These are phyloP conservation scores for Acromyrmex heyeri DNA, from an alignment of 1,140 invertebrate species.

Conservation along the genomic window DNA sequence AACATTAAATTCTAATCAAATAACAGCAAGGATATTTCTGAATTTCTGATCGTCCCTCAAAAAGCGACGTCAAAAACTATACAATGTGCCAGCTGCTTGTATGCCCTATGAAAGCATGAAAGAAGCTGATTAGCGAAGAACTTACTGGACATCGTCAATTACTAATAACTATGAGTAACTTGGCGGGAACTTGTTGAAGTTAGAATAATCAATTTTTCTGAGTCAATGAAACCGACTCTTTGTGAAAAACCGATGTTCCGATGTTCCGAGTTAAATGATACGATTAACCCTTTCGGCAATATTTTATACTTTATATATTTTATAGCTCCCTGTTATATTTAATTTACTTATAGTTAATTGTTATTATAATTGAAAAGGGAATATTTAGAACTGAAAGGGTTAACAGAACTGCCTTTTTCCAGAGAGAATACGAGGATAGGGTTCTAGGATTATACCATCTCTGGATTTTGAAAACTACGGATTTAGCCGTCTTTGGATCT, in stretches of 20 bases:
- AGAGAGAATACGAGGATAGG: conserved; percentile 22
- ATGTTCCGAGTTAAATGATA: conserved; percentile 13
- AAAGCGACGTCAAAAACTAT: conserved; percentile 54
- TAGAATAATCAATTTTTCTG: conserved; percentile 17
- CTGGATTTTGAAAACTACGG: conserved; percentile 14
- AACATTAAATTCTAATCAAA: neutral
- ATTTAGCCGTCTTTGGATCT: conserved; percentile 22
- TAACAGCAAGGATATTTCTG: neutral
- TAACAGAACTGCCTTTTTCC: conserved; percentile 37
- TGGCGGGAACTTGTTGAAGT: conserved; percentile 32
- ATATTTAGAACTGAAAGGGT: conserved; percentile 23
- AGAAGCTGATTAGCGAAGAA: conserved; percentile 74
- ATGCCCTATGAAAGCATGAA: conserved; percentile 82
- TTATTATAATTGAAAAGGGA: conserved; percentile 20
- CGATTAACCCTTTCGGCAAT: conserved; percentile 31
- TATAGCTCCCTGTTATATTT: conserved; percentile 5
- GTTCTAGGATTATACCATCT: conserved; percentile 14
- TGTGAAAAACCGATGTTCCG: neutral
- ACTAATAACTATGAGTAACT: conserved; percentile 38
- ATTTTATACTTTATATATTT: conserved; percentile 8
- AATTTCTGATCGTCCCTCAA: conserved; percentile 54
- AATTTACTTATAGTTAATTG: conserved; percentile 13
- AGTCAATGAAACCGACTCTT: conserved; percentile 15
- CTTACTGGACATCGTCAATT: conserved; percentile 40
- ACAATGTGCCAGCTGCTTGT: conserved; percentile 85